Base-by-base conservation (phyloP, 2,797 vertebrate species). In the Spinibarbus caldwelli region DNA sequence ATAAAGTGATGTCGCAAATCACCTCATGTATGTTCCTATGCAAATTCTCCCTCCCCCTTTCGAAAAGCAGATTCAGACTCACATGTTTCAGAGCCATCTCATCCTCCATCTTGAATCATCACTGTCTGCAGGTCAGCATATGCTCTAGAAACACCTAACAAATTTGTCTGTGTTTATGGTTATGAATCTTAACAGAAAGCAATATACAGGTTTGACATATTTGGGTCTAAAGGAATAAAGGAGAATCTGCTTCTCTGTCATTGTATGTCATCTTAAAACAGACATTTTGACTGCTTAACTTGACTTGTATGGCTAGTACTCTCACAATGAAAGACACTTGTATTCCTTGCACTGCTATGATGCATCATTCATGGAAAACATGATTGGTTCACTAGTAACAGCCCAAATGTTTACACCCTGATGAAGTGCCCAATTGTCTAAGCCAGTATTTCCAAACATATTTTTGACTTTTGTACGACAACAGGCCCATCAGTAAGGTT, bases 31-130 rank as follows among this genome's bases (percentile, higher is more conserved):
- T 23, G n/a, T 38, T 54, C n/a, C 29, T 64, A 77, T 52, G 54
- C 45, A 82, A 73, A 82, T 49, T 11, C 34, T 3, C 12, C 75
- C 19, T 59, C 29, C 71, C 31, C 31, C 34, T 83, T 76, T 79
- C 4, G 12, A 80, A 64, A 68, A 79, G 38, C 38, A n/a, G 67
- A 26, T 80, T 79, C 59, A 73, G 41, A 41, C 59, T 68, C 31
- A 67, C 12, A 75, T 87, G 67, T 29, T 49, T 38, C 54, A 47
- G 54, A 70, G 49, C 31, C 62, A 79, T 76, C 79, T 47, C 38
- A 72, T 81, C 78, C 87, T 83, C 78, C 84, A 87, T 80, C 80
- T 88, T 83, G 79, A 84, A 54, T 70, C 26, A 45, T 78, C 49
- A 26, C 64, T 78, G 75, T 41, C 41, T 72, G 45, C 21, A n/a